A percentile compares a stretch with the other conserved stretches of the same genome.
phyloP scores from a whole-genome alignment of 2,113 vertebrate genomes.

The Psephotus haematonotus region DNA sequence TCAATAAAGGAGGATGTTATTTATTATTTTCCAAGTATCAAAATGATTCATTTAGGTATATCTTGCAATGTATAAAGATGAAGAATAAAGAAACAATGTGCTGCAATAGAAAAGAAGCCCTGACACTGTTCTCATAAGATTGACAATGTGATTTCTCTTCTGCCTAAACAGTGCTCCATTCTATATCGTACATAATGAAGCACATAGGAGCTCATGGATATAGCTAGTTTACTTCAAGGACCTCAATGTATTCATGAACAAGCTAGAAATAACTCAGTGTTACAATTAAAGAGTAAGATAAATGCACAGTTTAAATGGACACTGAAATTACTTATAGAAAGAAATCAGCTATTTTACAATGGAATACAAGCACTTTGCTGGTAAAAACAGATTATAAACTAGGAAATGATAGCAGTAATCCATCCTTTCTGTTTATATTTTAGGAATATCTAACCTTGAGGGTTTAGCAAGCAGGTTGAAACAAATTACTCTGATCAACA shows the following conservation, averaged over 20 bases:
- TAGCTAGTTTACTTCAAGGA: background rate
- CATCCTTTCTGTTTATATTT: constrained; percentile 31
- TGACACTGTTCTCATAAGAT: background rate
- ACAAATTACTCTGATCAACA: constrained; percentile 60
- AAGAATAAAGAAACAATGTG: constrained; percentile 5
- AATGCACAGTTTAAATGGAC: background rate
- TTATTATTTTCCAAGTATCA: background rate
- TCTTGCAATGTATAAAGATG: background rate
- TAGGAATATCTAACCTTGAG: constrained; percentile 42
- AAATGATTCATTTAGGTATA: background rate
- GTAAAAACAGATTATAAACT: background rate
- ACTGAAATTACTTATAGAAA: background rate
- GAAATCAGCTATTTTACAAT: background rate
- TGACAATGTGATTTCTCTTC: background rate
- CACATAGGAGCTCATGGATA: background rate
- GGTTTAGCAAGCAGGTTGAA: constrained; percentile 36
- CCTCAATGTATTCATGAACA: background rate
- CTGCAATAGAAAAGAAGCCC: background rate
- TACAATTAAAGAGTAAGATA: background rate
- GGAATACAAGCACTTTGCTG: background rate
- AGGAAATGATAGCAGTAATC: constrained; percentile 1
- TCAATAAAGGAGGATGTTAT: background rate
- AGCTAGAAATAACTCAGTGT: background rate
- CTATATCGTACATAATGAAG: background rate
- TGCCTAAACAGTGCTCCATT: background rate